Evolutionary conservation across 2,888 invertebrate species (phyloP).

Genomic region (Lasioglossum marginatum): DNA sequence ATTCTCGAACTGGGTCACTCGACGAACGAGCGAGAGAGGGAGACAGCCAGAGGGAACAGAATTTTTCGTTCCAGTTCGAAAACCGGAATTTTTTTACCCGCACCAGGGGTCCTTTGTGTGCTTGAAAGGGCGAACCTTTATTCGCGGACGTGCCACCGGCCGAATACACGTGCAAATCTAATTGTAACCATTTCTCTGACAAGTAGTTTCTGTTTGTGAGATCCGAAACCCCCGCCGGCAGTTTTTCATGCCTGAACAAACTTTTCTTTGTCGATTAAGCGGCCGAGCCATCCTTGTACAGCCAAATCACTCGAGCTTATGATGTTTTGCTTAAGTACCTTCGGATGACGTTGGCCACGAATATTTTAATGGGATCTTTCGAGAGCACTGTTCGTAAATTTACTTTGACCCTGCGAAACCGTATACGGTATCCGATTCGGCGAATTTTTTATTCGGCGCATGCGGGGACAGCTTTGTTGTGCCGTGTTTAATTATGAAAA

Average conservation of each 20-base stretch:
- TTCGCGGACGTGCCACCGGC: not conserved
- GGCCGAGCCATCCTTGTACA: not conserved
- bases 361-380: not conserved
- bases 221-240: not conserved
- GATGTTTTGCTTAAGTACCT: not conserved
- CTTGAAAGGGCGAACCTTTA: not conserved
- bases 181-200: slow-evolving; percentile 17
- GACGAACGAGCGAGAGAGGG: not conserved
- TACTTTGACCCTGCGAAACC: not conserved
- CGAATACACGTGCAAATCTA: not conserved
- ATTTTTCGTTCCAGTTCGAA: slow-evolving; percentile 10
- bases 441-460: not conserved
- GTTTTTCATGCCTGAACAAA: not conserved
- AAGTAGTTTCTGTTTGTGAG: slow-evolving; percentile 26
- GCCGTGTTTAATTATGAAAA: not conserved
- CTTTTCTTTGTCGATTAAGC: slow-evolving; percentile 21
- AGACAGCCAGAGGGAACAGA: not conserved
- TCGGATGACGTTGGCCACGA: not conserved
- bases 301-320: not conserved
- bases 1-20: slow-evolving; percentile 1
- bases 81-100: not conserved
- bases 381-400: not conserved
- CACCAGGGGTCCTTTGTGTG: not conserved
- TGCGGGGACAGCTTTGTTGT: not conserved
- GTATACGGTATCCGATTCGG: not conserved